These are phyloP conservation scores for Cosmia trapezina DNA, from an alignment of 2,888 invertebrate genomes.

Conservation along the genomic window DNA sequence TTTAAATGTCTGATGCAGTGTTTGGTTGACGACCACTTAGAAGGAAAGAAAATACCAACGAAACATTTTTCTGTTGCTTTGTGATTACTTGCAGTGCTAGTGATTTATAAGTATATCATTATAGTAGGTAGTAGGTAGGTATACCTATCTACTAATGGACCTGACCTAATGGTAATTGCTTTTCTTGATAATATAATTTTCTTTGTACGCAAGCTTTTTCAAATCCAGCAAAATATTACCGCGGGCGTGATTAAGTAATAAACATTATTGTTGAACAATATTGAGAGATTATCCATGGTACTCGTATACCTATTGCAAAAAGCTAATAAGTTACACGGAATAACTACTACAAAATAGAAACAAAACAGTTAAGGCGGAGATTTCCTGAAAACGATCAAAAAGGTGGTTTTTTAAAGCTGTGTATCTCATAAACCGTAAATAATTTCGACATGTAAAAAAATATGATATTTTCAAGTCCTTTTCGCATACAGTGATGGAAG, in stretches of 20 bases:
- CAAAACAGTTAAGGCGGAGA: too few species aligned
- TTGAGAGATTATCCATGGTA: background rate
- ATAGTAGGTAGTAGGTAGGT: background rate
- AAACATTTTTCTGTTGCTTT: too few species aligned
- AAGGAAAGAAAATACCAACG: background rate
- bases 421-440: too few species aligned
- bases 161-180: background rate
- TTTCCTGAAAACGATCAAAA: too few species aligned
- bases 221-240: too few species aligned
- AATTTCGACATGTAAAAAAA: too few species aligned
- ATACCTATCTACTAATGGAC: background rate
- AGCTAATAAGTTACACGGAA: background rate
- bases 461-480: too few species aligned
- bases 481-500: too few species aligned
- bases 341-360: background rate
- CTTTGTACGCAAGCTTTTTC: background rate
- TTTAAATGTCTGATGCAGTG: conserved; percentile 36
- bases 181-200: background rate
- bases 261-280: background rate
- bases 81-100: too few species aligned
- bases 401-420: too few species aligned
- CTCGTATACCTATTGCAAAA: background rate
- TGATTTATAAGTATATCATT: too few species aligned
- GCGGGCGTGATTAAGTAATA: too few species aligned
- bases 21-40: background rate